phyloP scores from a whole-genome alignment of 1,140 invertebrate species.

The Steinernema khuongi region DNA sequence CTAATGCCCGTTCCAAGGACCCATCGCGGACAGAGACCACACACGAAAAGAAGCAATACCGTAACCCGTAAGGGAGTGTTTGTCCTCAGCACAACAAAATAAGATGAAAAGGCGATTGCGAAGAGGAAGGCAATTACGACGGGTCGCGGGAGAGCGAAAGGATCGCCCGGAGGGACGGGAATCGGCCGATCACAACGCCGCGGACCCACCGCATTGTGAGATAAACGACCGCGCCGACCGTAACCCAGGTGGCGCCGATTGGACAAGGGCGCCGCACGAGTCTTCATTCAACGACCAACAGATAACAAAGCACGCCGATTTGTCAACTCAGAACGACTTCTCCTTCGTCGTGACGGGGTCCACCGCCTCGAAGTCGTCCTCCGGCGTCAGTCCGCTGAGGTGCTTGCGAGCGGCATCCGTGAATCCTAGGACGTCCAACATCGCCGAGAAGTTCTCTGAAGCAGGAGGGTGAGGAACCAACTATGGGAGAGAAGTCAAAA shows the following conservation, averaged over 20 bases:
- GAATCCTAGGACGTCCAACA: neutral
- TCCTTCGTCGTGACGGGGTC: neutral
- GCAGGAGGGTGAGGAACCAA: neutral
- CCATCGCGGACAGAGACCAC: too few species aligned
- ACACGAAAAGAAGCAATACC: too few species aligned
- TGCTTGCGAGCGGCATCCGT: neutral
- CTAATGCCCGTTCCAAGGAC: too few species aligned
- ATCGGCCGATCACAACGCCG: neutral
- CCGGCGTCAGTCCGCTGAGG: neutral
- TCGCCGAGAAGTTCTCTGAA: neutral
- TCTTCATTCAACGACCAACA: conserved; percentile 7
- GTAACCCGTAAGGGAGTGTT: too few species aligned
- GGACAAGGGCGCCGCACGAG: neutral
- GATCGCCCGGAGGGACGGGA: neutral
- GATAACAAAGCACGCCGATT: neutral
- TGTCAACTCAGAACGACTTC: neutral
- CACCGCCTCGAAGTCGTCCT: neutral
- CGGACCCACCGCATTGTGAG: conserved; percentile 7
- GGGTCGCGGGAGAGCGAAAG: neutral
- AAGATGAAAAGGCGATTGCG: neutral
- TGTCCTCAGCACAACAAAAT: too few species aligned
- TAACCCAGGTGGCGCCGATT: neutral
- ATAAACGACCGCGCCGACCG: neutral
- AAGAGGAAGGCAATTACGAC: neutral
- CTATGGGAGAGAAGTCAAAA: neutral